A percentile compares a stretch with the other conserved stretches of the same genome.
phyloP scores from a whole-genome alignment of 2,888 invertebrate genomes.

The Oscheius onirici region DNA sequence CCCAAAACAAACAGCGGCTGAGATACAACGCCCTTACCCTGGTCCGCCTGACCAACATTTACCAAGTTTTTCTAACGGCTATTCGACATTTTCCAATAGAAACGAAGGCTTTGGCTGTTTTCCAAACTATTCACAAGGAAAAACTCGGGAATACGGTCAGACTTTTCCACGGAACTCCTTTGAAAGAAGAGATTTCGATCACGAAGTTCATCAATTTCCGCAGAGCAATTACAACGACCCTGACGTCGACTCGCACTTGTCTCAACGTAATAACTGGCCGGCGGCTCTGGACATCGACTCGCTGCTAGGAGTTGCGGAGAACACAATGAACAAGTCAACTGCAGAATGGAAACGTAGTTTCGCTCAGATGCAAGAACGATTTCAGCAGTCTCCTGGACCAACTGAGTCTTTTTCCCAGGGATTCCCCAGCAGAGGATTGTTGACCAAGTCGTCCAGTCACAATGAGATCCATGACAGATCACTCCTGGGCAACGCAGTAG shows the following conservation, averaged over 20 bases:
- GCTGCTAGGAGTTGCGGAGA: slow-evolving; percentile 34
- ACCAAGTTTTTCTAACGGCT: slow-evolving; percentile 7
- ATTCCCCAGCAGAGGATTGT: slow-evolving; percentile 41
- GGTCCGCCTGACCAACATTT: slow-evolving; percentile 21
- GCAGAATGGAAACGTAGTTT: slow-evolving; percentile 62
- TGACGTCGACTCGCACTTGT: slow-evolving; percentile 14
- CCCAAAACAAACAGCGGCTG: slow-evolving; percentile 26
- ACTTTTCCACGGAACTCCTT: slow-evolving; percentile 8
- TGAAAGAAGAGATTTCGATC: neutral
- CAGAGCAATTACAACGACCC: slow-evolving; percentile 13
- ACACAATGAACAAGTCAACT: slow-evolving; percentile 63
- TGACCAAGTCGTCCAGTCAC: slow-evolving; percentile 55
- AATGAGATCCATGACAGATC: slow-evolving; percentile 42
- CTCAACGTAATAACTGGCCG: slow-evolving; percentile 32
- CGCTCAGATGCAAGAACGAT: slow-evolving; percentile 54
- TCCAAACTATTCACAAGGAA: neutral
- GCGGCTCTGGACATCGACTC: slow-evolving; percentile 24
- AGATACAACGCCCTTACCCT: slow-evolving; percentile 13
- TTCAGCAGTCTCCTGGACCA: slow-evolving; percentile 29
- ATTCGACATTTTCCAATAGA: neutral
- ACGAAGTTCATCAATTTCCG: neutral
- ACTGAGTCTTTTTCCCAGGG: slow-evolving; percentile 13
- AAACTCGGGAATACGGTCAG: slow-evolving; percentile 4
- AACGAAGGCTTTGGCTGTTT: neutral
- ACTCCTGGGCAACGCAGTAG: slow-evolving; percentile 42